Percentiles rank a stretch among this genome's conserved stretches.
Evolutionary conservation across 2,113 vertebrate species (phyloP).

Genomic region (Acrocephalus kingi): DNA sequence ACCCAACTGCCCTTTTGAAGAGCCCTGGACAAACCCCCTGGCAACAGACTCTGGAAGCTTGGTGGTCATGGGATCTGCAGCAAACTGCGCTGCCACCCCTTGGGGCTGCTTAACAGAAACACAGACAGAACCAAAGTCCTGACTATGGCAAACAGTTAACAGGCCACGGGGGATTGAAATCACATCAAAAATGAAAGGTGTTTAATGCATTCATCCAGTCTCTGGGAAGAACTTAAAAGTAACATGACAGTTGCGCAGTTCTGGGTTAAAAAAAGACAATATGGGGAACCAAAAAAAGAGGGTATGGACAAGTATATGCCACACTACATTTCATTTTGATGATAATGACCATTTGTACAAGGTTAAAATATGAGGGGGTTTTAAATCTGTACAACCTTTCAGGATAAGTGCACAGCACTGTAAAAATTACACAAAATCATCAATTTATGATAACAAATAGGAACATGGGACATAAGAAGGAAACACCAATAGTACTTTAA

Average conservation of each 20-base stretch:
- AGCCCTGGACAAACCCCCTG: background rate
- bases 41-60: background rate
- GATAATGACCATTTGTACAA: background rate
- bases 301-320: background rate
- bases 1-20: background rate
- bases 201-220: background rate
- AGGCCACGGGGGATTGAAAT: background rate
- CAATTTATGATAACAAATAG: background rate
- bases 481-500: background rate
- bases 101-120: background rate
- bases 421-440: background rate
- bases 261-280: background rate
- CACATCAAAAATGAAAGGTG: background rate
- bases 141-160: background rate
- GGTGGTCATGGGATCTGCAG: background rate
- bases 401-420: background rate
- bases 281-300: background rate
- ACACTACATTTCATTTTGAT: background rate
- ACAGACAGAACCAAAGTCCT: background rate
- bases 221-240: background rate
- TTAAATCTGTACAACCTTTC: background rate
- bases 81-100: accelerated
- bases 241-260: background rate
- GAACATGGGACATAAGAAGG: background rate
- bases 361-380: background rate